Evolutionary conservation across 2,113 vertebrate genomes (phyloP).

Genomic region (Stomatorhinus ivindoensis): DNA sequence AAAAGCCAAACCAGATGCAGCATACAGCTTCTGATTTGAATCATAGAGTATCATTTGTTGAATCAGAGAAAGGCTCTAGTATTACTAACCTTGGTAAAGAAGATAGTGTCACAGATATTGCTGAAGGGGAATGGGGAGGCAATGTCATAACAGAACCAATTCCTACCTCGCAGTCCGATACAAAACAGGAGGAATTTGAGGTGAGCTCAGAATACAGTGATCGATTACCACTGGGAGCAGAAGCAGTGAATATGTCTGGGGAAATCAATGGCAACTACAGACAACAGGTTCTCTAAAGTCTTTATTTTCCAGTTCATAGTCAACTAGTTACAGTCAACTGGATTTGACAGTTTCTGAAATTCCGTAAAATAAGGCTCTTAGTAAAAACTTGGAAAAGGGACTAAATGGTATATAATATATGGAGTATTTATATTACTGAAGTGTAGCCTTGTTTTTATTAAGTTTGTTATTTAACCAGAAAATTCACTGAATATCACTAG

Average conservation of each 20-base stretch:
- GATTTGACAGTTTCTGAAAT: not conserved
- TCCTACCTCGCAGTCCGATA: slow-evolving; percentile 77
- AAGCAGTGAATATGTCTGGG: slow-evolving; percentile 83
- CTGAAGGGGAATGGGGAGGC: slow-evolving; percentile 51
- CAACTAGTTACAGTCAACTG: not conserved
- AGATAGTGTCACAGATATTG: slow-evolving; percentile 53
- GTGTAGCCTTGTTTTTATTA: not conserved
- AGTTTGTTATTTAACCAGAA: not conserved
- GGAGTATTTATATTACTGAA: not conserved
- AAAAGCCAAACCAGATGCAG: slow-evolving; percentile 79
- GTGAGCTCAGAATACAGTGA: slow-evolving; percentile 90
- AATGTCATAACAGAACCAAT: slow-evolving; percentile 74
- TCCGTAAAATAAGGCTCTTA: not conserved
- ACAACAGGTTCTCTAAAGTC: slow-evolving; percentile 74
- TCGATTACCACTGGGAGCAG: slow-evolving; percentile 84
- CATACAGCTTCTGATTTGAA: slow-evolving; percentile 77
- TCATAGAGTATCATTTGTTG: slow-evolving; percentile 75
- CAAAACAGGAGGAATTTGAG: slow-evolving; percentile 86
- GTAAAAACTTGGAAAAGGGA: not conserved
- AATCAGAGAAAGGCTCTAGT: slow-evolving; percentile 79
- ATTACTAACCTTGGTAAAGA: slow-evolving; percentile 57
- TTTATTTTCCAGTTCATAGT: not conserved
- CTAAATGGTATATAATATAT: not conserved
- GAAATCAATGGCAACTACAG: slow-evolving; percentile 97
- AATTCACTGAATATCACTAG: not conserved